phyloP scores from a whole-genome alignment of 2,888 invertebrate species.

The Cheilosia soror region DNA sequence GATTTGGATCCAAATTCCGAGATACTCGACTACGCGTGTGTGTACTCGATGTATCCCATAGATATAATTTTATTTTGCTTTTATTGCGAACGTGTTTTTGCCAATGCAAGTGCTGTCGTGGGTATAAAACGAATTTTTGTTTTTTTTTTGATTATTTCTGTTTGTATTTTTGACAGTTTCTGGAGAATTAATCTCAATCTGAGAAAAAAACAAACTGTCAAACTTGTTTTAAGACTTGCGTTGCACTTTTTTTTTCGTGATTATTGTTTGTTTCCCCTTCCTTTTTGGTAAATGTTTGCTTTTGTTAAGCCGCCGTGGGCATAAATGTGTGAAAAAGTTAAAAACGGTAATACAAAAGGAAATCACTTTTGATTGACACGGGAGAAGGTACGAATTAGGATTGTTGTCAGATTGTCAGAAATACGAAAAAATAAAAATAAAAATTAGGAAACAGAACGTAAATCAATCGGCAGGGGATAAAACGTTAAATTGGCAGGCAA shows the following conservation, averaged over 20 bases:
- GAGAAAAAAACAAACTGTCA: slow-evolving; percentile 44
- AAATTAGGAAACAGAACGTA: slow-evolving; percentile 38
- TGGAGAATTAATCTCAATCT: slow-evolving; percentile 64
- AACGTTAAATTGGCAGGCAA: slow-evolving; percentile 65
- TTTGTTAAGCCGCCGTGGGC: slow-evolving; percentile 51
- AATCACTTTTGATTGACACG: slow-evolving; percentile 61
- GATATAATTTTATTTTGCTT: slow-evolving; percentile 66
- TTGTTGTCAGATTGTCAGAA: slow-evolving; percentile 41
- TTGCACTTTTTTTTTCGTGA: slow-evolving; percentile 35
- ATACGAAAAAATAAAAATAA: slow-evolving; percentile 8
- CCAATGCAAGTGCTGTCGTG: slow-evolving; percentile 40
- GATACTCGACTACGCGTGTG: slow-evolving; percentile 3
- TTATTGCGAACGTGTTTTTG: slow-evolving; percentile 64
- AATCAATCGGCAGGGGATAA: slow-evolving; percentile 68
- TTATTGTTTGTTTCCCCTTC: neutral
- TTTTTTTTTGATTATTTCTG: slow-evolving; percentile 5
- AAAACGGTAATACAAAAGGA: slow-evolving; percentile 22
- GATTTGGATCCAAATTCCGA: slow-evolving; percentile 23
- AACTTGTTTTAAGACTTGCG: slow-evolving; percentile 46
- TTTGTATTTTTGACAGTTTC: slow-evolving; percentile 58
- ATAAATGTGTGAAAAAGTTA: slow-evolving; percentile 50
- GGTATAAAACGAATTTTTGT: slow-evolving; percentile 19
- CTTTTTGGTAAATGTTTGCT: slow-evolving; percentile 46
- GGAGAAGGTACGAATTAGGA: slow-evolving; percentile 55
- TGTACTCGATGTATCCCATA: slow-evolving; percentile 55